phyloP scores from a whole-genome alignment of 2,888 invertebrate genomes.

The Polydrusus tereticollis region DNA sequence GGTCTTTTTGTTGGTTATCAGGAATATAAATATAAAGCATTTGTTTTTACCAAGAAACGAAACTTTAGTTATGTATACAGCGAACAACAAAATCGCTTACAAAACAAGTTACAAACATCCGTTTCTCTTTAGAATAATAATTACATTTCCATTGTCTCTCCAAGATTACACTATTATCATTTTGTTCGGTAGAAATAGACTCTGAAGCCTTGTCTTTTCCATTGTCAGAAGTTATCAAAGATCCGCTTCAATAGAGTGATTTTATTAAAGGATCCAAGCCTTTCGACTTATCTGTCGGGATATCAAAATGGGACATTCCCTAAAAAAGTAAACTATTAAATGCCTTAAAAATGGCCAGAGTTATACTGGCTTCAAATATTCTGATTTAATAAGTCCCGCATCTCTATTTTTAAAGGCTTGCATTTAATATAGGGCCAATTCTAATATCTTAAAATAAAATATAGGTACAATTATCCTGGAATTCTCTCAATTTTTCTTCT shows the following conservation, averaged over 20 bases:
- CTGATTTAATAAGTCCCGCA: no score
- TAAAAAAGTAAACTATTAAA: background rate
- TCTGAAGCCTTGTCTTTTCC: constrained; percentile 14
- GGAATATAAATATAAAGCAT: no score
- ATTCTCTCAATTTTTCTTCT: background rate
- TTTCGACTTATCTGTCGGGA: constrained; percentile 21
- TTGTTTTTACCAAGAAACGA: background rate
- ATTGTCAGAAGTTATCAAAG: constrained; percentile 31
- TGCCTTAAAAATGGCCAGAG: no score
- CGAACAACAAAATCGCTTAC: background rate
- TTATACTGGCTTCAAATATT: no score
- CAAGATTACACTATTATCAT: constrained; percentile 29
- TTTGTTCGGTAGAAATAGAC: constrained; percentile 15
- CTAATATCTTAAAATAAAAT: no score
- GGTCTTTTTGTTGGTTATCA: no score
- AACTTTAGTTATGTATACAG: background rate
- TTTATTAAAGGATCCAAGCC: constrained; percentile 26
- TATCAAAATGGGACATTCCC: constrained; percentile 11
- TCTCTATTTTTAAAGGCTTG: no score
- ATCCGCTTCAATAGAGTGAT: constrained; percentile 30
- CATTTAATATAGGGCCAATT: no score
- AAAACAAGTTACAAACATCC: constrained; percentile 19
- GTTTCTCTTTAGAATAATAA: constrained; percentile 22
- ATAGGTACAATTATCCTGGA: no score
- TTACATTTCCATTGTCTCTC: constrained; percentile 22